These are phyloP conservation scores for Luperina nickerlii DNA, from an alignment of 2,888 invertebrate genomes.

Conservation along the genomic window DNA sequence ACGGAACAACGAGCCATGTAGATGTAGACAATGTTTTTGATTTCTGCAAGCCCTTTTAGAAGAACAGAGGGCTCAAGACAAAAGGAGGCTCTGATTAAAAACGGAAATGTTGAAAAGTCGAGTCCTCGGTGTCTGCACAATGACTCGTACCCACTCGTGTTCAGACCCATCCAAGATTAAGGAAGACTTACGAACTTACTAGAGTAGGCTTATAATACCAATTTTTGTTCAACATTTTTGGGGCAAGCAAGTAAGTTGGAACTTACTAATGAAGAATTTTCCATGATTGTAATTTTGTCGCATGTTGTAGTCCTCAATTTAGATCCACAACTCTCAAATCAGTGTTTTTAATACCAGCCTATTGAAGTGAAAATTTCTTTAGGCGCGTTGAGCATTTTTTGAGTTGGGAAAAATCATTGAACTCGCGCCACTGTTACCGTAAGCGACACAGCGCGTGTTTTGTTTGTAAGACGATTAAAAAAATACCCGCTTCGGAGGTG, in stretches of 20 bases:
- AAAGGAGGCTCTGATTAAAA: slow-evolving; percentile 64
- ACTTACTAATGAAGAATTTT: not conserved
- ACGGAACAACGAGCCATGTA: not conserved
- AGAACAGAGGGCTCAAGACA: slow-evolving; percentile 47
- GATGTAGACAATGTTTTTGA: slow-evolving; percentile 35
- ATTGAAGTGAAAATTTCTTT: not conserved
- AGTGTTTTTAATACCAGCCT: not conserved
- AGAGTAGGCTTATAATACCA: slow-evolving; percentile 28
- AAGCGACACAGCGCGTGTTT: too few relatives aligned
- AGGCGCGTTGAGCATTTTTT: too few relatives aligned
- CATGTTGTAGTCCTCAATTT: not conserved
- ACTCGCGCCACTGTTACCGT: too few relatives aligned
- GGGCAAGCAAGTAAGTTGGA: not conserved
- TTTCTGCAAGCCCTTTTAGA: slow-evolving; percentile 35
- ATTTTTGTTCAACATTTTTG: slow-evolving; percentile 3
- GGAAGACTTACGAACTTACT: slow-evolving; percentile 38
- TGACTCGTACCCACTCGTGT: slow-evolving; percentile 48
- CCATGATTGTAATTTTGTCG: not conserved
- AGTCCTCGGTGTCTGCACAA: slow-evolving; percentile 47
- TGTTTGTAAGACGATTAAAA: too few relatives aligned
- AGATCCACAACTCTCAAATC: too few relatives aligned
- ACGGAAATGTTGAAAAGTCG: slow-evolving; percentile 53
- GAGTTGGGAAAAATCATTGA: too few relatives aligned
- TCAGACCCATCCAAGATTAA: slow-evolving; percentile 49
- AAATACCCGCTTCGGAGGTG: too few relatives aligned